These are phyloP conservation scores for Empis livida DNA, from an alignment of 2,888 invertebrate species.

Conservation along the genomic window DNA sequence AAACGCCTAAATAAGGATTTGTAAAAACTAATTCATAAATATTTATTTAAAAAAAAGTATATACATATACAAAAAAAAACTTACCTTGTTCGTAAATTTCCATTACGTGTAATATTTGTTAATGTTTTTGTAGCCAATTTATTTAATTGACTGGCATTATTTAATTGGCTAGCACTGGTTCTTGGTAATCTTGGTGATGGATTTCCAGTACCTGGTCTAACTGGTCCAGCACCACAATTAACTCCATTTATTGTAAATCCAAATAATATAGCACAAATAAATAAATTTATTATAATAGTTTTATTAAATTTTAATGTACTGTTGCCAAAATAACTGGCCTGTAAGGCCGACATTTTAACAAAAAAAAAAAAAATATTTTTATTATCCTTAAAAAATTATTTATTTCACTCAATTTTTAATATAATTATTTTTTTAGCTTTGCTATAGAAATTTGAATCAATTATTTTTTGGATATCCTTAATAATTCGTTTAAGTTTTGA, in stretches of 20 bases:
- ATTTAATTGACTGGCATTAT: conserved; percentile 26
- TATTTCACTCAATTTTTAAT: too few relatives aligned
- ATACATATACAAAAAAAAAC: conserved; percentile 5
- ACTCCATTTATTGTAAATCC: conserved; percentile 15
- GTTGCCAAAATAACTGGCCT: conserved; percentile 20
- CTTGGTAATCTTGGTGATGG: conserved; percentile 42
- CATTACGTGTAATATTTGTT: conserved; percentile 31
- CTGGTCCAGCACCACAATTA: conserved; percentile 20
- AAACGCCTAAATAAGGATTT: too few relatives aligned
- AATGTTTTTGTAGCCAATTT: conserved; percentile 29
- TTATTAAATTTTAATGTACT: neutral
- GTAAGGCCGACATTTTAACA: conserved; percentile 26
- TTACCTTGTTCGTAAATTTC: conserved; percentile 35
- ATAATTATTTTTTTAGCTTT: too few relatives aligned
- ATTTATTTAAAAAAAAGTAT: too few relatives aligned
- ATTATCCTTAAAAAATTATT: neutral
- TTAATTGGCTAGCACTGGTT: conserved; percentile 44
- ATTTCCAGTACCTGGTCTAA: conserved; percentile 30
- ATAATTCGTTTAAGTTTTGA: too few relatives aligned
- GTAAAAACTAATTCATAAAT: conserved; percentile 10
- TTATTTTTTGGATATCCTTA: too few relatives aligned
- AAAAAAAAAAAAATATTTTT: neutral
- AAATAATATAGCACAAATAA: conserved; percentile 16
- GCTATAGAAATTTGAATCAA: too few relatives aligned
- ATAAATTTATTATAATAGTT: conserved; percentile 16